phyloP scores from a whole-genome alignment of 2,888 invertebrate species.

The Mesodorylaimus sp. region DNA sequence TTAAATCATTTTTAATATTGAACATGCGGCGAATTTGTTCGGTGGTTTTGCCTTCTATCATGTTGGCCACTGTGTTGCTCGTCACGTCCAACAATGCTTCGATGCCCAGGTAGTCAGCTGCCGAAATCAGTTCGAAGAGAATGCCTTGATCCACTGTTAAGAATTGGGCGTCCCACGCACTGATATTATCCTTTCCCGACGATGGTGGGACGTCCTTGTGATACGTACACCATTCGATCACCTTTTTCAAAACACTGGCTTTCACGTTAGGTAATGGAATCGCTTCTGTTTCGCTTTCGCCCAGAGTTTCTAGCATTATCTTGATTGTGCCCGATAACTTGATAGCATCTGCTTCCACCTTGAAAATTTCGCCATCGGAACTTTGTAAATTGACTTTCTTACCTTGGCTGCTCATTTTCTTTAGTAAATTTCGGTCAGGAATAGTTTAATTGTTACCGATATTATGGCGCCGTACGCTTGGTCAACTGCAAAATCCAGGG shows the following conservation, averaged over 20 bases:
- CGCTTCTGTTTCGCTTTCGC: slow-evolving; percentile 51
- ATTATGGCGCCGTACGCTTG: too few species aligned
- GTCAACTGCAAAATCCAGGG: too few species aligned
- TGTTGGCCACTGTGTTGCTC: slow-evolving; percentile 54
- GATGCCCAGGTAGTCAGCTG: slow-evolving; percentile 37
- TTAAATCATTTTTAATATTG: slow-evolving; percentile 42
- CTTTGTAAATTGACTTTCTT: slow-evolving; percentile 88
- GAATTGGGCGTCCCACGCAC: slow-evolving; percentile 97
- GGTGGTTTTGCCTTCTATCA: slow-evolving; percentile 41
- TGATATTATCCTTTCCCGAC: slow-evolving; percentile 94
- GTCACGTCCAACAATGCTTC: slow-evolving; percentile 70
- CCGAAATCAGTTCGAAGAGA: slow-evolving; percentile 65
- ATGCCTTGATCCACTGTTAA: slow-evolving; percentile 94
- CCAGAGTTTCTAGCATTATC: slow-evolving; percentile 71
- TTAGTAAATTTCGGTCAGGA: too few species aligned
- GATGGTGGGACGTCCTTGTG: slow-evolving; percentile 67
- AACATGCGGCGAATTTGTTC: slow-evolving; percentile 41
- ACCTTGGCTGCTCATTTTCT: too few species aligned
- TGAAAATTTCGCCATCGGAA: slow-evolving; percentile 81
- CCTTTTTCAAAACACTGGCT: slow-evolving; percentile 83
- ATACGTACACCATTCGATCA: slow-evolving; percentile 36
- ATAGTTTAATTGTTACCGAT: too few species aligned
- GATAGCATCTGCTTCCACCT: slow-evolving; percentile 87
- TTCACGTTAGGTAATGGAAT: slow-evolving; percentile 93
- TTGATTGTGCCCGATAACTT: slow-evolving; percentile 94